These are phyloP conservation scores for Vanessa atalanta DNA, from an alignment of 1,140 invertebrate species.

Conservation along the genomic window DNA sequence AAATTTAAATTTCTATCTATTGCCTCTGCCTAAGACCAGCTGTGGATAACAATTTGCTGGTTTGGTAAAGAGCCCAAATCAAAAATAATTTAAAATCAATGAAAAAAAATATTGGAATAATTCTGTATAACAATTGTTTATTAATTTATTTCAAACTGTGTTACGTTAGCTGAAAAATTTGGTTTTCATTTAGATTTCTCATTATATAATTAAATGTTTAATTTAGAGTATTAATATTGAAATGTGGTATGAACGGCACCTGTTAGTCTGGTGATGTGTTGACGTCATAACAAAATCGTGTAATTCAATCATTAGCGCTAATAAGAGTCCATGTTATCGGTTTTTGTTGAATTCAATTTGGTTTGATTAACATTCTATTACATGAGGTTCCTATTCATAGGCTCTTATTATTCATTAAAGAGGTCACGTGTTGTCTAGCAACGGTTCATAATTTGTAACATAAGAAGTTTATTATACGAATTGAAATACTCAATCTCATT, in stretches of 20 bases:
- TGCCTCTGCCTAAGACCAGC: no score
- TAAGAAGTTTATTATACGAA: not conserved
- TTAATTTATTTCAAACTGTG: no score
- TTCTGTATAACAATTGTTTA: no score
- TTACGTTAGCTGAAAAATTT: no score
- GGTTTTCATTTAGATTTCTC: constrained; percentile 1
- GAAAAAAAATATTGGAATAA: no score
- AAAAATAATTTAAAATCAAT: no score
- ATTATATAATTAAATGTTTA: constrained; percentile 2
- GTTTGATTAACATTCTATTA: constrained; percentile 38
- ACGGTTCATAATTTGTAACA: not conserved
- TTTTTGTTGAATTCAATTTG: constrained; percentile 43
- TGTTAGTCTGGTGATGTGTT: constrained; percentile 47
- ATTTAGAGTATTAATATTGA: constrained; percentile 17
- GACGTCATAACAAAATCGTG: constrained; percentile 49
- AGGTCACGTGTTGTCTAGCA: constrained; percentile 3
- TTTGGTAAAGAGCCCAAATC: no score
- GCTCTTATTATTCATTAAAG: constrained; percentile 12
- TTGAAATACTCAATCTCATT: not conserved
- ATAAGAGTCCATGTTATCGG: constrained; percentile 35
- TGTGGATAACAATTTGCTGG: no score
- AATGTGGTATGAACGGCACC: constrained; percentile 40
- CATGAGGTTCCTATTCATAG: constrained; percentile 13
- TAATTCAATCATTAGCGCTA: constrained; percentile 41
- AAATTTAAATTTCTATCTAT: no score